Percentiles rank a stretch among this genome's conserved stretches.
Conservation (phyloP, 2,113 vertebrate genomes). For the Rhagologus leucostigma region DNA sequence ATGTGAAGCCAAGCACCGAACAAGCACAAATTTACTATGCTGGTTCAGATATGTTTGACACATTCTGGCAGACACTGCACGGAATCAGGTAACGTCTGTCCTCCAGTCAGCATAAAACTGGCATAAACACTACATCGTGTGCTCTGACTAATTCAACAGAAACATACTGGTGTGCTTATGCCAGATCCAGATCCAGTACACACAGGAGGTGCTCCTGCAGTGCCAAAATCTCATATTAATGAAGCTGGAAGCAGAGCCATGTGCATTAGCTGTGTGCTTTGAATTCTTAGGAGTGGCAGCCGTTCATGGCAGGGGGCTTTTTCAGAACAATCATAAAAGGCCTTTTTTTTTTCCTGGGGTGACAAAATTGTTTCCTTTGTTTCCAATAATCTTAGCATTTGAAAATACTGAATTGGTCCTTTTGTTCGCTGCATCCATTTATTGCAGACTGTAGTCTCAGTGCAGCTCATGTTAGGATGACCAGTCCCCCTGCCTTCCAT, state of each 20-base stretch:
- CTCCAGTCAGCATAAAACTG: conserved; percentile 19
- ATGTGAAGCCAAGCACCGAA: background rate
- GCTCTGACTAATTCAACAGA: conserved; percentile 28
- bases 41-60: conserved; percentile 1
- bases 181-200: background rate
- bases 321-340: background rate
- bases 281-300: conserved; percentile 15
- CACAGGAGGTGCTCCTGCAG: conserved; percentile 16
- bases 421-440: conserved; percentile 6
- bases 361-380: conserved; percentile 10
- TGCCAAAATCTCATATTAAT: conserved; percentile 45
- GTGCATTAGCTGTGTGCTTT: background rate
- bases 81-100: background rate
- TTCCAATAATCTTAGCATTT: background rate
- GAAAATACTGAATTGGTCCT: background rate
- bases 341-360: background rate
- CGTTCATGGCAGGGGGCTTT: background rate
- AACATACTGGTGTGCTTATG: conserved; percentile 11
- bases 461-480: background rate
- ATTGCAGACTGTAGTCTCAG: background rate
- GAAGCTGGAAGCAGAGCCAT: conserved; percentile 23
- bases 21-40: background rate
- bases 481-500: background rate
- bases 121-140: background rate
- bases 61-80: background rate